Evolutionary conservation across 2,797 vertebrate genomes (phyloP).

Genomic region (Leptoclinus maculatus): DNA sequence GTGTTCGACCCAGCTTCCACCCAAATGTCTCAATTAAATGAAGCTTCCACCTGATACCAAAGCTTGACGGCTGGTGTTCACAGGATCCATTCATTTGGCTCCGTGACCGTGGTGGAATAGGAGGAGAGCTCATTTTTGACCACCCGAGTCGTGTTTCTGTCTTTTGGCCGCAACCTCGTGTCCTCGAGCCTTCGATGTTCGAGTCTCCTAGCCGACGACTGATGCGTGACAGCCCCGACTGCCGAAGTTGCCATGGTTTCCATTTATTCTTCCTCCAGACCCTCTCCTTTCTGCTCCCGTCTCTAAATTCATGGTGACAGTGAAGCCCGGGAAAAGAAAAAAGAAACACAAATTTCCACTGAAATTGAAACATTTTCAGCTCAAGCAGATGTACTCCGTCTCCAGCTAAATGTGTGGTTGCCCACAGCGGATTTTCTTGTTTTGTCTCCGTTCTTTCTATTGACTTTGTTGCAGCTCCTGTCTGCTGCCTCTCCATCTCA

Average conservation of each 20-base stretch:
- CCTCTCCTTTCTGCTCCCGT: background rate
- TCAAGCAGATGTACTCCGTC: background rate
- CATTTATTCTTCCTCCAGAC: background rate
- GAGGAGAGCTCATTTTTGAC: background rate
- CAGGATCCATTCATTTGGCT: background rate
- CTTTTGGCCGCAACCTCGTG: background rate
- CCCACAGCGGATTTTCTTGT: background rate
- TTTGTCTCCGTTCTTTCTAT: constrained; percentile 4
- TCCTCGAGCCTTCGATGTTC: background rate
- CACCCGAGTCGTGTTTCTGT: background rate
- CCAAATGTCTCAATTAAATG: too few species aligned
- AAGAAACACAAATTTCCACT: background rate
- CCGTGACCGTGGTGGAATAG: background rate
- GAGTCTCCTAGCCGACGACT: background rate
- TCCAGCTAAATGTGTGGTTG: background rate
- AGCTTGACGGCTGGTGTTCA: background rate
- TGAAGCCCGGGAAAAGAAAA: background rate
- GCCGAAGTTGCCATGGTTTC: background rate
- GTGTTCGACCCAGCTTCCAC: too few species aligned
- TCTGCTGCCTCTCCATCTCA: background rate
- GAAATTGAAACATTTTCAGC: constrained; percentile 10
- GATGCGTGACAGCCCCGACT: constrained; percentile 15
- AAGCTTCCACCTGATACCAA: background rate
- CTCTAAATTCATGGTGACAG: background rate
- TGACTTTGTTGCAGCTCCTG: constrained; percentile 2